These are phyloP conservation scores for Mactromeris polynyma DNA, from an alignment of 2,888 invertebrate genomes.

Conservation along the genomic window DNA sequence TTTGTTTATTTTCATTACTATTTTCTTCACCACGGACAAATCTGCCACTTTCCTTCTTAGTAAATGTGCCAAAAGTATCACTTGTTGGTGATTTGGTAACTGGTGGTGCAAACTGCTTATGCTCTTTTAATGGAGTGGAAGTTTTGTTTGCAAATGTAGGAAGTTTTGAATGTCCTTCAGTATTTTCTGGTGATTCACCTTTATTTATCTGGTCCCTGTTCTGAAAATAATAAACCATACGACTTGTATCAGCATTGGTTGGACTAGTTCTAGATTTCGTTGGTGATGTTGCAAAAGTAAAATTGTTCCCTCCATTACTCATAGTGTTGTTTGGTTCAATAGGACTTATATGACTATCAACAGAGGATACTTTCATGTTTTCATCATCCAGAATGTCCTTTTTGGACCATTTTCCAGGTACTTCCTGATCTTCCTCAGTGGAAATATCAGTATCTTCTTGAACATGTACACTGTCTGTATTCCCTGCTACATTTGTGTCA, in stretches of 20 bases:
- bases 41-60: constrained; percentile 48
- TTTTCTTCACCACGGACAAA: constrained; percentile 54
- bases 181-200: constrained; percentile 10
- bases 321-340: background rate
- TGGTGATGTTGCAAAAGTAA: constrained; percentile 50
- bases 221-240: constrained; percentile 66
- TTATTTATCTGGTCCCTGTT: constrained; percentile 51
- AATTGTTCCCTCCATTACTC: constrained; percentile 7
- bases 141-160: constrained; percentile 55
- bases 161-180: constrained; percentile 19
- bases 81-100: constrained; percentile 13
- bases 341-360: constrained; percentile 42
- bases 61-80: constrained; percentile 22
- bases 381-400: constrained; percentile 37
- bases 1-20: constrained; percentile 16
- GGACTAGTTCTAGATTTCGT: constrained; percentile 20
- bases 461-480: background rate
- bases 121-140: constrained; percentile 59
- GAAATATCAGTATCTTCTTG: background rate
- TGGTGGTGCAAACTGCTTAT: constrained; percentile 29
- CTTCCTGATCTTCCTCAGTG: background rate
- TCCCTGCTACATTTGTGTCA: constrained; percentile 39
- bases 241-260: constrained; percentile 52
- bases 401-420: constrained; percentile 32
- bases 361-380: constrained; percentile 63